These are phyloP conservation scores for Ophonus ardosiacus DNA, from an alignment of 2,888 invertebrate genomes.

Conservation along the genomic window DNA sequence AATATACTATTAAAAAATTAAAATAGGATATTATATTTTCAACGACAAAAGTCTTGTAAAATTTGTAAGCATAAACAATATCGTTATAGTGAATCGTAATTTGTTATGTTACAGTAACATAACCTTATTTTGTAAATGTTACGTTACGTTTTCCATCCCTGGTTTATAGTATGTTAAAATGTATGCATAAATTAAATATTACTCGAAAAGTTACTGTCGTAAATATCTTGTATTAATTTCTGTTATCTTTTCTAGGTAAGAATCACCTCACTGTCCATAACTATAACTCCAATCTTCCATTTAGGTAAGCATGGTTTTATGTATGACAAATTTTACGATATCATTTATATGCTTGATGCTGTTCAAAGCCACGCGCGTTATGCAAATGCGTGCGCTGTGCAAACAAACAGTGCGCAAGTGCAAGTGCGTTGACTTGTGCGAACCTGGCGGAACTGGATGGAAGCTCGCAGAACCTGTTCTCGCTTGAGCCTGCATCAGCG, in stretches of 20 bases:
- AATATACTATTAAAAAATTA: too few species aligned
- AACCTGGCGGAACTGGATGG: background rate
- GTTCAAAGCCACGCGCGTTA: constrained; percentile 32
- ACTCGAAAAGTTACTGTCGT: too few species aligned
- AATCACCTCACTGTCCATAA: background rate
- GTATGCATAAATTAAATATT: too few species aligned
- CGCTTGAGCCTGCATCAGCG: constrained; percentile 43
- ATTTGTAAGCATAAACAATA: too few species aligned
- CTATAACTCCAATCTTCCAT: background rate
- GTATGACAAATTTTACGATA: constrained; percentile 28
- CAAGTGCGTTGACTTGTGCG: constrained; percentile 38
- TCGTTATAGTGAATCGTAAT: too few species aligned
- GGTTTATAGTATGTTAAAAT: too few species aligned
- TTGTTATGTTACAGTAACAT: too few species aligned
- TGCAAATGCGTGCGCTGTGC: constrained; percentile 11
- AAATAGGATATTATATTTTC: too few species aligned
- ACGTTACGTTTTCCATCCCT: too few species aligned
- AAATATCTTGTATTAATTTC: background rate
- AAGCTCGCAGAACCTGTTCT: constrained; percentile 45
- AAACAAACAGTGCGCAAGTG: constrained; percentile 19
- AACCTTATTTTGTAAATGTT: too few species aligned
- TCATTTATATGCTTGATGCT: constrained; percentile 5
- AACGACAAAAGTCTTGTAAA: too few species aligned
- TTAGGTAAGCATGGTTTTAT: constrained; percentile 23
- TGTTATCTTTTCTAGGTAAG: constrained; percentile 22